Evolutionary conservation across 1,140 invertebrate species (phyloP).

Genomic region (Scylla paramamosain): DNA sequence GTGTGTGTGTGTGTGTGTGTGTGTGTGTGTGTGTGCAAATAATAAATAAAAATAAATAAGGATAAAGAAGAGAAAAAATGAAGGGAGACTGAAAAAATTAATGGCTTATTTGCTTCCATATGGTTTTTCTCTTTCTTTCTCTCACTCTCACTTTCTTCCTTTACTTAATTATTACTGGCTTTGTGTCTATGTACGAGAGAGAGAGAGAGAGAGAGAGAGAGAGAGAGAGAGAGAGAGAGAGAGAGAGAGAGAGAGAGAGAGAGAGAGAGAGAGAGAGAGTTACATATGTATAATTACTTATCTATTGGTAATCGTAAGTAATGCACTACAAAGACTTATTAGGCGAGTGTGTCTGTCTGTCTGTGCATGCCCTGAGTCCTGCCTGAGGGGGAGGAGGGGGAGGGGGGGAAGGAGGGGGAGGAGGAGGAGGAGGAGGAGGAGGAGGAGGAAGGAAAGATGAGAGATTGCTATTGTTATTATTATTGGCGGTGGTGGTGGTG

Average conservation of each 20-base stretch:
- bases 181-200: not conserved
- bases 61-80: not conserved
- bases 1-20: too few relatives aligned
- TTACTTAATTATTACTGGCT: too few relatives aligned
- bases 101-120: too few relatives aligned
- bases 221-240: conserved; percentile 3
- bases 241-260: conserved; percentile 3
- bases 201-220: conserved; percentile 15
- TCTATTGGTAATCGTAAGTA: not conserved
- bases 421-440: conserved; percentile 11
- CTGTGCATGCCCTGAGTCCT: not conserved
- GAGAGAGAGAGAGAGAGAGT: conserved; percentile 19
- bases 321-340: not conserved
- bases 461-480: not conserved
- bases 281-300: not conserved
- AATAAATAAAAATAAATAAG: not conserved
- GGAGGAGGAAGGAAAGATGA: not conserved
- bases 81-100: not conserved
- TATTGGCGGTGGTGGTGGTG: not conserved
- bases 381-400: not conserved
- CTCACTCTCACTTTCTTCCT: too few relatives aligned
- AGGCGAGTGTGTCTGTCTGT: conserved; percentile 1
- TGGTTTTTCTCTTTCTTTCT: too few relatives aligned
- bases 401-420: not conserved
- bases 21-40: too few relatives aligned